Conservation (phyloP, 2,113 vertebrate species). For the Onychostruthus taczanowskii region DNA sequence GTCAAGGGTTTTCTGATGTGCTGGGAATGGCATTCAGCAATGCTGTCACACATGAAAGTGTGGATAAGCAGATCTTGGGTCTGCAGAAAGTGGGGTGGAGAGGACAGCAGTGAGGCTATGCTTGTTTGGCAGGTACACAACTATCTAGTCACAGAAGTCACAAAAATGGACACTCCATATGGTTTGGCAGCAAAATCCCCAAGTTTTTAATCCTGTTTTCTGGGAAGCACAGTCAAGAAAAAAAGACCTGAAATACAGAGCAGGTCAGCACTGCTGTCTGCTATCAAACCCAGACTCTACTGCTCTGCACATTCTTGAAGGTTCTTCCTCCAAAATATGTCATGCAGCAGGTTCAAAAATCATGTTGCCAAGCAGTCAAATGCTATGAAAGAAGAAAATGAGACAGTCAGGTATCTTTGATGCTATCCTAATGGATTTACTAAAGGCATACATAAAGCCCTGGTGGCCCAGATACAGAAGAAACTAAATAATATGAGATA, state of each 20-base stretch:
- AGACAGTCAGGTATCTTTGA: not conserved
- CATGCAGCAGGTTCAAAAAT: not conserved
- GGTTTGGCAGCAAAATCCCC: not conserved
- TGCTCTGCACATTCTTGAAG: not conserved
- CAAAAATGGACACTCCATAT: not conserved
- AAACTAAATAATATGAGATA: not conserved
- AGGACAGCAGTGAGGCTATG: not conserved
- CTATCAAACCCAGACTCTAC: not conserved
- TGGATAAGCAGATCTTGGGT: not conserved
- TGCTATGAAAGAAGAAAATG: not conserved
- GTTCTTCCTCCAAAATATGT: not conserved
- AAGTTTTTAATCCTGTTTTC: not conserved
- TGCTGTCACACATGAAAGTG: accelerated
- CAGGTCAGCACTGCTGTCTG: not conserved
- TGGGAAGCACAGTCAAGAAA: not conserved
- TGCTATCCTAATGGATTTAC: not conserved
- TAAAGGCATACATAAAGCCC: not conserved
- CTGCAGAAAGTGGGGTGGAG: not conserved
- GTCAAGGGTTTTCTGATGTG: not conserved
- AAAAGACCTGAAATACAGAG: not conserved
- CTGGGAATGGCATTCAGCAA: not conserved
- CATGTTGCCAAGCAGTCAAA: not conserved
- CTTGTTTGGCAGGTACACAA: not conserved
- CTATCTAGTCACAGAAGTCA: not conserved
- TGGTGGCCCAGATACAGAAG: not conserved